Evolutionary conservation across 2,888 invertebrate species (phyloP), one percentile per base, ranked within the genome.

Genomic region (Pterostichus madidus): DNA sequence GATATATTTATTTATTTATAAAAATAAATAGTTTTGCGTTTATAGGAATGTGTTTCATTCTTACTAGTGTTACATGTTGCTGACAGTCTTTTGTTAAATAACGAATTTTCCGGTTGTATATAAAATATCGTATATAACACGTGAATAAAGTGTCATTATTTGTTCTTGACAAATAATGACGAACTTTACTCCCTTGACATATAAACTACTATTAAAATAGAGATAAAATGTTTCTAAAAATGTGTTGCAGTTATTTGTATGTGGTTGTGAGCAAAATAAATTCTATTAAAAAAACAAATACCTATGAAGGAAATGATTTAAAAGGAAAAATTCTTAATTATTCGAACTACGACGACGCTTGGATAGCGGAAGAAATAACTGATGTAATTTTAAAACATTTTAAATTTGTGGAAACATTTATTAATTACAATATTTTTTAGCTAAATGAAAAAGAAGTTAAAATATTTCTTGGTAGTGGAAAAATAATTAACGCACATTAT

Each of bases 351-450:
- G 46, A 56, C 13, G 3, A 81, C 2, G 5, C 49, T n/a, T 83
- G 83, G 83, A 83, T 83, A 44, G 83, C 83, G 11, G 46, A 35
- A 39, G 83, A 83, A 52, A 53, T 39, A 39, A 39, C 39, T 7
- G 39, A 5, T 0, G 39, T 39, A 39, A 39, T 39, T 39, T 8
- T 39, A 24, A 2, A 24, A 3, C 24, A 24, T 24, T 24, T 24
- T 24, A 24, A 24, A 24, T 24, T 24, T 24, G 24, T 24, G 3
- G 24, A 24, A 24, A 24, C 39, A 53, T 15, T 11, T 8, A 59
- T 49, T 1, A 24, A 24, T 24, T 2, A 2, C 2, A 24, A 24
- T 75, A 49, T 24, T 35, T 32, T 78, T 44, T 56, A 77, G 56
- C 44, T 77, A 17, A 32, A 15, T 31, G 77, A 13, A 39, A 39